Base-by-base conservation (phyloP, 2,113 vertebrate genomes). In the Macquaria ambigua region DNA sequence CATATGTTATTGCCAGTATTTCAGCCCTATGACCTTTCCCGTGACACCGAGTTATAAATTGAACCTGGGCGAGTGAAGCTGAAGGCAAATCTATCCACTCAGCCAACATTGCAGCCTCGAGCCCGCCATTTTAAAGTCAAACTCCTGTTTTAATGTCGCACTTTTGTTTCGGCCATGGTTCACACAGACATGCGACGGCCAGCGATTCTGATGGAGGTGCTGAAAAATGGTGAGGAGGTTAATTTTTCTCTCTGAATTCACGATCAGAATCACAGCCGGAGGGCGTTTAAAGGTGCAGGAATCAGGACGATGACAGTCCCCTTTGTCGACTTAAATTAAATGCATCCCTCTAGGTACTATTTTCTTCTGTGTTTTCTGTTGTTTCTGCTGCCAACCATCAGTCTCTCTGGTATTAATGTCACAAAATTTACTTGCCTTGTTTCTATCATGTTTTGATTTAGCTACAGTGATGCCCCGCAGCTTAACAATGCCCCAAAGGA, bases 1-100 rank as follows among this genome's bases (percentile, higher is more conserved):
- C 79, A 80, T 86, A 69, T 82, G 73, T 78, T 75, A 78, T 14
- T 39, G 21, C 34, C 64, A 66, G 37, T 23, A 78, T 76, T 83
- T 77, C 43, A 82, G 66, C 31, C 16, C 55, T 8, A 2, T 3
- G 8, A 81, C 73, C 76, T 84, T 77, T 81, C 66, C 21, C 9
- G 0, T 68, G 77, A 34, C 83, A 68, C 41, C 0, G 53, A 67
- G 31, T 70, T 39, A 67, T 46, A 68, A 78, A 77, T 31, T 75
- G 15, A 75, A 71, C 31, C 70, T 63, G 48, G 55, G 53, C 9
- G 3, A 66, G 62, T 64, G 14, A 74, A 18, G 75, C 52, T 71
- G 43, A 66, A 69, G n/a, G 69, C 37, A 75, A 18, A 64, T 55
- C 28, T 25, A 69, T 55, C 34, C 61, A n/a, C 31, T 41, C 20